These are phyloP conservation scores for Aramus guarauna DNA, from an alignment of 2,113 vertebrate genomes.

Conservation along the genomic window DNA sequence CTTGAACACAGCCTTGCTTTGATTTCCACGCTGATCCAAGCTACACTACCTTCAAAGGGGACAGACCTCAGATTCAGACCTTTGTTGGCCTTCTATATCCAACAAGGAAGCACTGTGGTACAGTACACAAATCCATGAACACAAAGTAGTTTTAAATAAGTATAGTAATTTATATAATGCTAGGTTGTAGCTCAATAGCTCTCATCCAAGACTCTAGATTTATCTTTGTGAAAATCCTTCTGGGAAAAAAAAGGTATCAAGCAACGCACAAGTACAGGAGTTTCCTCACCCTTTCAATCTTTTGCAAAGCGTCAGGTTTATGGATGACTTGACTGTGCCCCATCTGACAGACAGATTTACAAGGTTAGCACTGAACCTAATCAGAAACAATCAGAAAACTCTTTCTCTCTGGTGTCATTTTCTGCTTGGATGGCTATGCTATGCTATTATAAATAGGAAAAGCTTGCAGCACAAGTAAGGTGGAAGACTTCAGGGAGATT, in stretches of 20 bases:
- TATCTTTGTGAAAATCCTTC: not conserved
- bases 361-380: conserved; percentile 41
- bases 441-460: conserved; percentile 33
- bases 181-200: not conserved
- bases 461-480: not conserved
- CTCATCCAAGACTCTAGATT: not conserved
- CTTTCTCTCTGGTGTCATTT: conserved; percentile 29
- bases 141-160: not conserved
- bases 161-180: not conserved
- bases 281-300: not conserved
- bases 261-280: not conserved
- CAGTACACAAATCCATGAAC: not conserved
- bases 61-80: not conserved
- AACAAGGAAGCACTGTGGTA: not conserved
- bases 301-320: not conserved
- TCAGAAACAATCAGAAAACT: conserved; percentile 50
- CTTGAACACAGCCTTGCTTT: not conserved
- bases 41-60: not conserved
- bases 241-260: not conserved
- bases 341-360: conserved; percentile 30
- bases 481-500: conserved; percentile 20
- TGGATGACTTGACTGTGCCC: not conserved
- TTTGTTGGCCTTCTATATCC: not conserved
- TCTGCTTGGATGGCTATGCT: conserved; percentile 40
- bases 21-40: not conserved